Evolutionary conservation across 2,113 vertebrate genomes (phyloP).

Genomic region (Ameiurus melas): DNA sequence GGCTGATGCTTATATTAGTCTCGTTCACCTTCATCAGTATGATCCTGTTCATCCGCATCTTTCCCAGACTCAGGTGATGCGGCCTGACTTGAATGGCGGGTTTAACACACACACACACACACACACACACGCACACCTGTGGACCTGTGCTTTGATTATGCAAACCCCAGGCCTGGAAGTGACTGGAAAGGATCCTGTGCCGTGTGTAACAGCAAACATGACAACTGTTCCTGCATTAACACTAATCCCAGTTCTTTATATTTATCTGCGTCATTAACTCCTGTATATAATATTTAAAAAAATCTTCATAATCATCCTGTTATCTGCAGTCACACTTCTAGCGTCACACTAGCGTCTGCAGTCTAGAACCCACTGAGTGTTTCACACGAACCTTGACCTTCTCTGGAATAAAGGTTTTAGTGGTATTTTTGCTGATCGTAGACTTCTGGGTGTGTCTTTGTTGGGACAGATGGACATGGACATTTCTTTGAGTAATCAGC

Average conservation of each 20-base stretch:
- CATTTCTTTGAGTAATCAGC: not conserved
- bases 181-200: not conserved
- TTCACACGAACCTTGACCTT: too few species aligned
- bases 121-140: not conserved
- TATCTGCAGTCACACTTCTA: not conserved
- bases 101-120: not conserved
- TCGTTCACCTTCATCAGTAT: conserved; percentile 96
- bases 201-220: not conserved
- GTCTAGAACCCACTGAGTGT: not conserved
- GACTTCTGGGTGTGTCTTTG: not conserved
- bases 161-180: not conserved
- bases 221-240: not conserved
- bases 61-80: conserved; percentile 88
- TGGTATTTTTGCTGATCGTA: not conserved
- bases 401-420: not conserved
- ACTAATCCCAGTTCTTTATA: not conserved
- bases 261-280: not conserved
- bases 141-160: not conserved
- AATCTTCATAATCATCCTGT: too few species aligned
- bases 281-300: not conserved
- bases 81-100: not conserved
- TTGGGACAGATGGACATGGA: not conserved
- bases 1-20: conserved; percentile 93
- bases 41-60: conserved; percentile 96
- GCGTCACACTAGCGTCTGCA: not conserved